phyloP scores from a whole-genome alignment of 2,797 vertebrate genomes.

The Labroides dimidiatus region DNA sequence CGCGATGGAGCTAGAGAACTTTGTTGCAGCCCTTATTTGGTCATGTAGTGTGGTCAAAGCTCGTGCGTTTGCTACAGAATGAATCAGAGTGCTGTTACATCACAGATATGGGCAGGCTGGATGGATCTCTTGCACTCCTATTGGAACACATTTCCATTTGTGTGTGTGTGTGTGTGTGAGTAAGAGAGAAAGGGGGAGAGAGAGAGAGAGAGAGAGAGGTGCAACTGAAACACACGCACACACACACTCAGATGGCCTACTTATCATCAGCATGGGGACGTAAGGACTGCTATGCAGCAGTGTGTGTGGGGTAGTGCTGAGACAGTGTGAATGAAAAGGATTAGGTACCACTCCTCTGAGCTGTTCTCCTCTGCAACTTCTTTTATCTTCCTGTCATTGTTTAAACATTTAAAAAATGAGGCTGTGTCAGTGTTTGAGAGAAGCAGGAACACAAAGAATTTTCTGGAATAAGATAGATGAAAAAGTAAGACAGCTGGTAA shows the following conservation, averaged over 20 bases:
- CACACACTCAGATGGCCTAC: conserved; percentile 69
- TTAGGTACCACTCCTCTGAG: conserved; percentile 17
- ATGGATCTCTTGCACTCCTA: conserved; percentile 70
- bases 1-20: conserved; percentile 52
- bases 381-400: neutral
- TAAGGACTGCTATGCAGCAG: conserved; percentile 56
- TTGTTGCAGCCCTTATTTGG: conserved; percentile 75
- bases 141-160: conserved; percentile 73
- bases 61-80: conserved; percentile 71
- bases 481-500: no score
- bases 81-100: conserved; percentile 82
- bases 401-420: neutral
- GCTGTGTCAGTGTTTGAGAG: neutral
- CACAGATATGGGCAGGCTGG: conserved; percentile 69
- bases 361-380: neutral
- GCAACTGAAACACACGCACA: conserved; percentile 23
- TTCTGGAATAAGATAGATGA: neutral
- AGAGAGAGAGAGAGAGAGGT: conserved; percentile 36
- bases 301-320: conserved; percentile 39
- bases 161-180: conserved; percentile 37
- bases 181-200: conserved; percentile 16
- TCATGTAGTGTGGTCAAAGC: conserved; percentile 65
- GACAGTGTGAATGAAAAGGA: conserved; percentile 47
- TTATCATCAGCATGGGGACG: conserved; percentile 74
- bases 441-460: neutral